phyloP scores from a whole-genome alignment of 2,888 invertebrate species.

The Orchesella flavescens region DNA sequence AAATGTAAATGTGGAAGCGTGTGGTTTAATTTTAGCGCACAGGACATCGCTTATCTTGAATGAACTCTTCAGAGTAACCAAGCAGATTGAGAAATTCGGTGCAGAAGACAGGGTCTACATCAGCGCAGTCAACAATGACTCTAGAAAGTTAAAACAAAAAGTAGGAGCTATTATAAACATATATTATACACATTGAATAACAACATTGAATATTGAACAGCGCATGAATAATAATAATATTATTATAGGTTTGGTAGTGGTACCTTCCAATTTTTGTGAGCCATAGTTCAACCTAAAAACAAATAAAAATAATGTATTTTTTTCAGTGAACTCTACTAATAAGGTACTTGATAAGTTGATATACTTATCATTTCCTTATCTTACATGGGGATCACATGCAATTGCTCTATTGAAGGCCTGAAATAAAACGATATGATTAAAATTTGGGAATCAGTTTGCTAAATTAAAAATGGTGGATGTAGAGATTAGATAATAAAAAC shows the following conservation, averaged over 20 bases:
- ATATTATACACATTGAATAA: background rate
- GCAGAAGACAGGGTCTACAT: constrained; percentile 57
- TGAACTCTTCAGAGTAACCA: constrained; percentile 58
- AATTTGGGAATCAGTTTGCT: too few species aligned
- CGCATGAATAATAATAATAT: too few species aligned
- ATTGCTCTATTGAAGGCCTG: constrained; percentile 66
- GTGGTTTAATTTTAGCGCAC: constrained; percentile 41
- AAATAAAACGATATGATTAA: constrained; percentile 16
- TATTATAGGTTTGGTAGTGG: too few species aligned
- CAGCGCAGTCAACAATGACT: constrained; percentile 53
- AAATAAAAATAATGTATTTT: constrained; percentile 6
- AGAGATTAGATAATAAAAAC: too few species aligned
- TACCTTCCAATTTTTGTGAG: constrained; percentile 66
- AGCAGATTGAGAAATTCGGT: constrained; percentile 61
- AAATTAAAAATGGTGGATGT: too few species aligned
- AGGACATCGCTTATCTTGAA: constrained; percentile 53
- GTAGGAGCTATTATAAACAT: background rate
- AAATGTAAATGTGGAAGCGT: background rate
- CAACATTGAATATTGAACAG: background rate
- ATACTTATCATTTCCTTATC: background rate
- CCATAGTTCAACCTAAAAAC: constrained; percentile 55
- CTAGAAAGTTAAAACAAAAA: constrained; percentile 25
- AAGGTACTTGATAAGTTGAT: too few species aligned
- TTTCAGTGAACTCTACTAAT: background rate
- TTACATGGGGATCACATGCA: constrained; percentile 54